Evolutionary conservation across 2,113 vertebrate species (phyloP), one percentile per base, ranked within the genome.

Genomic region (Microcebus jonahi): DNA sequence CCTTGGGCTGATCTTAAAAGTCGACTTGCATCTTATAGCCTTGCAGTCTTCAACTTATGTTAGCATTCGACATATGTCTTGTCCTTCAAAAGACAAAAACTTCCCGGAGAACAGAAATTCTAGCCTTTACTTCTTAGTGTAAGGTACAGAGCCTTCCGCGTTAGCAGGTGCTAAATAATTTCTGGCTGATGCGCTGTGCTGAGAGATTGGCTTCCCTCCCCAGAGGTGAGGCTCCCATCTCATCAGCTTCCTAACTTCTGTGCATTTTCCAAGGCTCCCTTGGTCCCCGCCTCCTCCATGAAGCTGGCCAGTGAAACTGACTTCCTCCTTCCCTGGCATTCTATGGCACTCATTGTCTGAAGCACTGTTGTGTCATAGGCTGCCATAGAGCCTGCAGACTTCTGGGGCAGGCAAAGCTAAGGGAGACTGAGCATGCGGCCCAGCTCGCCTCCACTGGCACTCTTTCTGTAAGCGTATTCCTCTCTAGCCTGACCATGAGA

Each of bases 91-190:
- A 91, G 36, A 94, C 25, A 87, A 39, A 39, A 95, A 73, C 17
- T 79, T 88, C 67, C 45, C 71, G 0, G 48, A 88, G 85, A 97
- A 90, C 10, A 95, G 77, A 92, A 77, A 85, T 39, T 42, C 10
- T 68, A 42, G 25, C 25, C n/a, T 82, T 27, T 9, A 50, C 23
- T 70, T 71, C 73, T 80, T 8, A 6, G 71, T 23, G 14, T 27
- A 45, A 36, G 63, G 23, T 14, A 29, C 91, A 91, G 71, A 89
- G 67, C 25, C 87, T 80, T 45, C n/a, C 23, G 1, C 48, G 12
- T 31, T 11, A 25, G 15, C 18, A 90, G n/a, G 8, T 94, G n/a
- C 45, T 89, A 45, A 14, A 20, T 27, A 82, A 67, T 42, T 82
- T 50, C 71, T 53, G 20, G 67, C 59, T 9, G 2, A 14, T 29